Conservation (phyloP, 1,140 invertebrate species). For the Drosophila kanapiae region DNA sequence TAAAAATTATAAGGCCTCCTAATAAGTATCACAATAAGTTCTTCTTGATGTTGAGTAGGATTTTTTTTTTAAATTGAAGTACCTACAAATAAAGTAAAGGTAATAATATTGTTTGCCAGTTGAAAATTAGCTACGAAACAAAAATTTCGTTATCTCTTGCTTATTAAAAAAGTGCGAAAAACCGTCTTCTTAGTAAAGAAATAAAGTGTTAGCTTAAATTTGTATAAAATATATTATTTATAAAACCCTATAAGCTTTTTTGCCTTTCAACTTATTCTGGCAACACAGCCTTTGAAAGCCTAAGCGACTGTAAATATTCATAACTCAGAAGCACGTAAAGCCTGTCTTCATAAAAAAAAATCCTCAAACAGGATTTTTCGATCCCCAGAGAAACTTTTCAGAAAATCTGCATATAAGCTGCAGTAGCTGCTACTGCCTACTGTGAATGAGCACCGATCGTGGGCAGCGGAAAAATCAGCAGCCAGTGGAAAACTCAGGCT, state of each 20-base stretch:
- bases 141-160: too few species aligned
- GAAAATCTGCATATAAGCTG: slow-evolving; percentile 40
- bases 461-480: slow-evolving; percentile 43
- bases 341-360: slow-evolving; percentile 30
- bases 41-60: too few species aligned
- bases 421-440: slow-evolving; percentile 34
- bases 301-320: slow-evolving; percentile 29
- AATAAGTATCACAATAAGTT: too few species aligned
- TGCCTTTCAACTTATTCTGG: neutral
- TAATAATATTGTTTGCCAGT: too few species aligned
- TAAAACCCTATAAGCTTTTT: neutral
- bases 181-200: too few species aligned
- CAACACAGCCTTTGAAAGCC: neutral
- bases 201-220: too few species aligned
- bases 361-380: slow-evolving; percentile 29
- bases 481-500: slow-evolving; percentile 24
- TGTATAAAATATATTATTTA: too few species aligned
- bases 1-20: too few species aligned
- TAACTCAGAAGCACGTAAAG: slow-evolving; percentile 18
- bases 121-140: too few species aligned
- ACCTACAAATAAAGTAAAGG: too few species aligned
- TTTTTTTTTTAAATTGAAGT: too few species aligned
- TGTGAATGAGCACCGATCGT: slow-evolving; percentile 53
- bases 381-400: slow-evolving; percentile 37
- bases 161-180: too few species aligned